Conservation (phyloP, 2,113 vertebrate species). For the Macrotus californicus region DNA sequence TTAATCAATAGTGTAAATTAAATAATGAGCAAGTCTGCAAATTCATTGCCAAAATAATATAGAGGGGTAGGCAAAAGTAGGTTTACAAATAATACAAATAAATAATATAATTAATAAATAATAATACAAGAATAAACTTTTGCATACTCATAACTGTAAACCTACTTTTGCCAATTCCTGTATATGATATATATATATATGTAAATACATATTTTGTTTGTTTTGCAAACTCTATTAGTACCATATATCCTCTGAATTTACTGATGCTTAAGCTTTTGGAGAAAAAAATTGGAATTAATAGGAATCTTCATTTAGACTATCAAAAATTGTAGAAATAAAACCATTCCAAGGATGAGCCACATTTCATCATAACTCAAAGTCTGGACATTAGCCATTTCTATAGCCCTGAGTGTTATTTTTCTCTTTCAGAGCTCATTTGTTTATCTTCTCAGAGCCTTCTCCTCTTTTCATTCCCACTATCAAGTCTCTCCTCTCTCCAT, state of each 20-base stretch:
- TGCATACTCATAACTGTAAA: not conserved
- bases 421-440: not conserved
- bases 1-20: not conserved
- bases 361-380: not conserved
- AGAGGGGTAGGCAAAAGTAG: not conserved
- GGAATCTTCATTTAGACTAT: not conserved
- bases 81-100: not conserved
- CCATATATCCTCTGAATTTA: not conserved
- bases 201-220: not conserved
- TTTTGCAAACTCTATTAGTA: not conserved
- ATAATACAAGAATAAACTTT: not conserved
- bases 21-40: not conserved
- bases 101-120: not conserved
- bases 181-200: not conserved
- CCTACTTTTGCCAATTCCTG: not conserved
- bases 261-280: not conserved
- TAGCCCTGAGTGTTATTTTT: not conserved
- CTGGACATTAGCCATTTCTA: not conserved
- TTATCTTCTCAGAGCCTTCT: not conserved
- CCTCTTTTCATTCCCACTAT: not conserved
- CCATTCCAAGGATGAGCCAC: not conserved
- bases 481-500: not conserved
- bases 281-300: not conserved
- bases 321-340: slow-evolving; percentile 3
- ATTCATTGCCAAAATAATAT: slow-evolving; percentile 25